Evolutionary conservation across 2,797 vertebrate genomes (phyloP), one percentile per base, ranked within the genome.

Genomic region (Alauda arvensis): DNA sequence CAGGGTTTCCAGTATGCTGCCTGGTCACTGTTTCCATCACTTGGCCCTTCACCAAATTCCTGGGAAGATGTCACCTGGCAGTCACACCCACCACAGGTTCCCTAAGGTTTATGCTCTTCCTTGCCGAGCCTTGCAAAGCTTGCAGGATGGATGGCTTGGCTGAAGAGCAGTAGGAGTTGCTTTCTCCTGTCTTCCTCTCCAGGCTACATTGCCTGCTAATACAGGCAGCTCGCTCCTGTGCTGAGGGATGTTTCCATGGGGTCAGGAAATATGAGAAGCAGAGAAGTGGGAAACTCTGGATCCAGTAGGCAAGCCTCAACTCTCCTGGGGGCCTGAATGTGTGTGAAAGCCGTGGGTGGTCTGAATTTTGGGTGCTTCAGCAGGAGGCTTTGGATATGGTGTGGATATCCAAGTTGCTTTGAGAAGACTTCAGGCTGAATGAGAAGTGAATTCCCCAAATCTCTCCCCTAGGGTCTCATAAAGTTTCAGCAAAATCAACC

Each of bases 401-500:
- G 17, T 66, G 60, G 57, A 39, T 88, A 78, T 61, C 56, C 63
- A 83, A 81, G 67, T 45, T 66, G 24, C 76, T 91, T 67, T 74
- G 49, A 70, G 71, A 85, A 88, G 29, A 67, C 59, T 79, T 79
- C 29, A 60, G 72, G 42, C 48, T 92, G 68, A 88, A 83, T 70
- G 66, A 87, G 55, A 90, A 91, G 55, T 67, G 57, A 84, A 70
- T 86, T 88, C 78, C 82, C 74, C 82, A 90, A 90, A 77, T 74
- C 72, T 90, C 69, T 90, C n/a, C 59, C 76, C 57, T 60, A 20
- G 61, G 53, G 53, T 85, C 53, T 90, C 48, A 39, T 10, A 63
- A 79, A 56, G 46, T 91, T 88, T 67, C 49, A 77, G 61, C 0
- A 3, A 79, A 87, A 87, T 74, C 8, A 9, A 63, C 72, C 67